Evolutionary conservation across 2,888 invertebrate species (phyloP).

Genomic region (Trissolcus japonicus): DNA sequence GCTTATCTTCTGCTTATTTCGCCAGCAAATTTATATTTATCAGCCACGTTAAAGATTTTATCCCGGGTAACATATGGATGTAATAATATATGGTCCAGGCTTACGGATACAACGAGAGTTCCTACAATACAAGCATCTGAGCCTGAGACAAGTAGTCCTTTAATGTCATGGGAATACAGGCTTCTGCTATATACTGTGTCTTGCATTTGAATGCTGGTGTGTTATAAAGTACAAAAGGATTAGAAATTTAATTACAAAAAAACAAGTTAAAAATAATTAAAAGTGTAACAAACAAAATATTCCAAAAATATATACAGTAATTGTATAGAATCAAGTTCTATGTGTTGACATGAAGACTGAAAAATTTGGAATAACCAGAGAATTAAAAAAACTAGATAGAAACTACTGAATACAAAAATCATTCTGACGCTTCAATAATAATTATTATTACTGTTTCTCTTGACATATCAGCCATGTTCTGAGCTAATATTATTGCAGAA

Average conservation of each 20-base stretch:
- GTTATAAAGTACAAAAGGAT: conserved; percentile 22
- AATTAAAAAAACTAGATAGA: too few species aligned
- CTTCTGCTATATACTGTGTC: conserved; percentile 6
- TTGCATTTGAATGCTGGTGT: conserved; percentile 10
- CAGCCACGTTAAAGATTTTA: conserved; percentile 38
- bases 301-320: not conserved
- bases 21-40: conserved; percentile 35
- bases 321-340: too few species aligned
- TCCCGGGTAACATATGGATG: conserved; percentile 14
- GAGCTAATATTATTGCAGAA: too few species aligned
- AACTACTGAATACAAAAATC: too few species aligned
- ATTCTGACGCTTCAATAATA: too few species aligned
- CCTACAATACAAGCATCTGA: conserved; percentile 33
- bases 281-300: not conserved
- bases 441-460: too few species aligned
- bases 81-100: conserved; percentile 23
- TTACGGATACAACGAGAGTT: conserved; percentile 16
- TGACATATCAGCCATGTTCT: too few species aligned
- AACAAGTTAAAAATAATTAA: conserved; percentile 1
- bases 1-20: conserved; percentile 40
- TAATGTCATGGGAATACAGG: conserved; percentile 22
- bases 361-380: too few species aligned
- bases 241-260: conserved; percentile 20
- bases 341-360: too few species aligned
- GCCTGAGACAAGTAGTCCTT: conserved; percentile 15